Conservation (phyloP, 1,140 invertebrate species). For the Pinna nobilis region DNA sequence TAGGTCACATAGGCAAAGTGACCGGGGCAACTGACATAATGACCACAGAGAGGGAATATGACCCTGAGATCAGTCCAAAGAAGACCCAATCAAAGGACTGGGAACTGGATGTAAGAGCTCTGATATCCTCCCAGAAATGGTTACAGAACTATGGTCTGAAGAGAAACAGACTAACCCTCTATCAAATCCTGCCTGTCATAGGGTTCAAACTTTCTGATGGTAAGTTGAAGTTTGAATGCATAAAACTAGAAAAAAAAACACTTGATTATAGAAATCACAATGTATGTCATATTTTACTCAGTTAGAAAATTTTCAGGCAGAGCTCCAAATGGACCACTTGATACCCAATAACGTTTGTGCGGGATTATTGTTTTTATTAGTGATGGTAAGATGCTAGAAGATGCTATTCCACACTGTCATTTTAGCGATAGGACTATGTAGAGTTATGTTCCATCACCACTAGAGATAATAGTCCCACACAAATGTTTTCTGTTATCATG, state of each 20-base stretch:
- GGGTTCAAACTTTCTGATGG: slow-evolving; percentile 74
- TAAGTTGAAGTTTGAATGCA: slow-evolving; percentile 30
- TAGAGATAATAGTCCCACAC: no score
- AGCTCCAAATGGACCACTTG: no score
- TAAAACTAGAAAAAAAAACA: not conserved
- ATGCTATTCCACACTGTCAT: no score
- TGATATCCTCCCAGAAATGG: slow-evolving; percentile 70
- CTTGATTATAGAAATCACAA: not conserved
- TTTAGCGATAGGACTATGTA: no score
- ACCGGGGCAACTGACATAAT: slow-evolving; percentile 6
- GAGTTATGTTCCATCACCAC: no score
- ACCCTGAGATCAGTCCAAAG: slow-evolving; percentile 60
- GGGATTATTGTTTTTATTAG: no score
- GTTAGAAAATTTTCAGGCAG: no score
- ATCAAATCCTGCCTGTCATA: slow-evolving; percentile 69
- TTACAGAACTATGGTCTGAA: slow-evolving; percentile 70
- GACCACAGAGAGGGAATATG: slow-evolving; percentile 48
- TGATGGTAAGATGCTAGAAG: no score
- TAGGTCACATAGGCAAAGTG: slow-evolving; percentile 37
- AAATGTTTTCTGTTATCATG: no score
- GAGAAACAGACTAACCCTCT: slow-evolving; percentile 65
- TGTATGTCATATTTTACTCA: not conserved
- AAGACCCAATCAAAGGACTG: slow-evolving; percentile 62
- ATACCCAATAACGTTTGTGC: no score
- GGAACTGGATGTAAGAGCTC: slow-evolving; percentile 67